Conservation (phyloP, 2,888 invertebrate genomes). For the Torymus aiolomorphi region DNA sequence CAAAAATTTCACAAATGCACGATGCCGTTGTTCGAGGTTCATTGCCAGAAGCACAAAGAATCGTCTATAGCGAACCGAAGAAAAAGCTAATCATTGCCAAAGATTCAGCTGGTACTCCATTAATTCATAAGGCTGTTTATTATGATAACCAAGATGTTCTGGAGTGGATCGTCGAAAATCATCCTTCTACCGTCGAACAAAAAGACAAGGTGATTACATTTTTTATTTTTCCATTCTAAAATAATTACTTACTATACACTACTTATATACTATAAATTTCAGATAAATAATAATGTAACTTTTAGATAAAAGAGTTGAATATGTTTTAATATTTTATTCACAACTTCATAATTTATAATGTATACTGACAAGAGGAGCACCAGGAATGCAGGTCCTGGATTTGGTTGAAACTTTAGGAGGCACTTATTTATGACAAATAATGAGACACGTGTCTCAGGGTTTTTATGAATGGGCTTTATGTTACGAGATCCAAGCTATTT, state of each 20-base stretch:
- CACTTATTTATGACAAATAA: too few species aligned
- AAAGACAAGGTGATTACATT: slow-evolving; percentile 82
- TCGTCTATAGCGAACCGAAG: slow-evolving; percentile 73
- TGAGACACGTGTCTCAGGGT: too few species aligned
- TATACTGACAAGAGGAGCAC: too few species aligned
- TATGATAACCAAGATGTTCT: slow-evolving; percentile 85
- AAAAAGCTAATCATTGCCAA: slow-evolving; percentile 80
- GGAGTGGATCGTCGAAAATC: slow-evolving; percentile 83
- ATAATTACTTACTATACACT: neutral
- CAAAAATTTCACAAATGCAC: slow-evolving; percentile 86
- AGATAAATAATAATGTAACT: neutral
- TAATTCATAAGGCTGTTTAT: slow-evolving; percentile 89
- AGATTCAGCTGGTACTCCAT: slow-evolving; percentile 83
- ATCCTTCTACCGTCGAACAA: slow-evolving; percentile 81
- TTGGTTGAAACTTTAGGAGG: too few species aligned
- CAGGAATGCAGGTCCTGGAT: too few species aligned
- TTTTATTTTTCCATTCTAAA: slow-evolving; percentile 9
- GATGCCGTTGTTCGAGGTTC: slow-evolving; percentile 85
- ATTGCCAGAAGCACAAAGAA: slow-evolving; percentile 81
- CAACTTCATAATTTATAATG: too few species aligned
- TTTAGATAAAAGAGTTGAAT: too few species aligned
- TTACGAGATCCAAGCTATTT: too few species aligned
- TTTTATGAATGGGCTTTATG: too few species aligned
- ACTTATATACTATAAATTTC: too few species aligned
- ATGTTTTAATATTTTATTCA: too few species aligned